phyloP scores from a whole-genome alignment of 2,113 vertebrate genomes.

The Phrynocephalus versicolor region DNA sequence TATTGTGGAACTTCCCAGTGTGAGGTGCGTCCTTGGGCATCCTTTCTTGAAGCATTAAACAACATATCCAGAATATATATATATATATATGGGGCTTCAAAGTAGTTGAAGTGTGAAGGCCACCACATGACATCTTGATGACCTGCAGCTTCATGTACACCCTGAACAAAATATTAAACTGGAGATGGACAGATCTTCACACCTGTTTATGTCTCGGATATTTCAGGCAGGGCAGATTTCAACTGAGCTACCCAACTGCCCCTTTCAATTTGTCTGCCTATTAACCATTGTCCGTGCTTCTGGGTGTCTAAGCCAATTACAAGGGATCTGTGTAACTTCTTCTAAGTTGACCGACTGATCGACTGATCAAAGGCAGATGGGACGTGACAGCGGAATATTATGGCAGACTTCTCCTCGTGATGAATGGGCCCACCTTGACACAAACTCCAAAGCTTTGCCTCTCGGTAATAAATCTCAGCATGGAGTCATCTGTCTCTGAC shows the following conservation, averaged over 20 bases:
- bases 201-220: not conserved
- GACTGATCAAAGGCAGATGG: conserved; percentile 61
- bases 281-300: conserved; percentile 45
- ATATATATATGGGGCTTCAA: too few species aligned
- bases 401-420: conserved; percentile 57
- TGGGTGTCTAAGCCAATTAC: conserved; percentile 49
- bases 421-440: conserved; percentile 61
- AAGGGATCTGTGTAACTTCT: conserved; percentile 56
- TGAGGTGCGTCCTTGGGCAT: not conserved
- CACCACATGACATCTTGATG: not conserved
- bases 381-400: conserved; percentile 61
- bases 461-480: conserved; percentile 64
- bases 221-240: not conserved
- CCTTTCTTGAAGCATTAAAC: not conserved
- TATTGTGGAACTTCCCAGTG: not conserved
- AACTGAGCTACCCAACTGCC: not conserved
- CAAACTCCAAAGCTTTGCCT: conserved; percentile 63
- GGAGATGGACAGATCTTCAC: not conserved
- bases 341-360: conserved; percentile 56
- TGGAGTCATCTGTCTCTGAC: conserved; percentile 71
- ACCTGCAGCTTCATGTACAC: not conserved
- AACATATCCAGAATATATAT: too few species aligned
- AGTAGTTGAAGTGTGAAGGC: too few species aligned
- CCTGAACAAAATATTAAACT: not conserved
- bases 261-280: conserved; percentile 59